Evolutionary conservation across 2,113 vertebrate genomes (phyloP).

Genomic region (Ondatra zibethicus): DNA sequence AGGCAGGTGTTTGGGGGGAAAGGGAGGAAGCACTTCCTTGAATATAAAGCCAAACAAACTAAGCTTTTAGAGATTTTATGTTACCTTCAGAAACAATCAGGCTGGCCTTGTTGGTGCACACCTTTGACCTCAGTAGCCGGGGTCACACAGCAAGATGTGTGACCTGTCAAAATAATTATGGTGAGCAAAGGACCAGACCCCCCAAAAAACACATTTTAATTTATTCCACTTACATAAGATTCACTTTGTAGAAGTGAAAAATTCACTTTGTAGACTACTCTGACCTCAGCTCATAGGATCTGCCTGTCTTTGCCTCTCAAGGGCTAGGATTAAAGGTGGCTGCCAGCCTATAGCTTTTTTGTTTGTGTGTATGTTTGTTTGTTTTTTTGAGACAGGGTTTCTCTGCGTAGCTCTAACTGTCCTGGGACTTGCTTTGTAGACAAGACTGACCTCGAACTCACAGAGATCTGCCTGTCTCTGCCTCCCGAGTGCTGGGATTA

Average conservation of each 20-base stretch:
- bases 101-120: neutral
- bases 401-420: neutral
- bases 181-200: neutral
- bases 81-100: neutral
- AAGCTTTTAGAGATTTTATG: neutral
- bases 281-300: neutral
- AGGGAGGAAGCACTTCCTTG: conserved; percentile 1
- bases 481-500: neutral
- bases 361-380: neutral
- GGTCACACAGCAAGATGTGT: neutral
- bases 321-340: neutral
- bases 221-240: neutral
- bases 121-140: neutral
- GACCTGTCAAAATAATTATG: neutral
- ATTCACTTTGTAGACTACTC: neutral
- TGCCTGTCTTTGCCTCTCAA: neutral
- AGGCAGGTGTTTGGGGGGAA: neutral
- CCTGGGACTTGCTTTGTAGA: neutral
- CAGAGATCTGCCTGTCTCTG: neutral
- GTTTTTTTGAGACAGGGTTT: neutral
- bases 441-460: neutral
- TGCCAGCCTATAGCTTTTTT: neutral
- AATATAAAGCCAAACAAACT: conserved; percentile 34
- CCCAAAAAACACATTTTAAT: neutral
- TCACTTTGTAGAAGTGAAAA: too few species aligned